Evolutionary conservation across 2,113 vertebrate species (phyloP).

Genomic region (Furnarius figulus): DNA sequence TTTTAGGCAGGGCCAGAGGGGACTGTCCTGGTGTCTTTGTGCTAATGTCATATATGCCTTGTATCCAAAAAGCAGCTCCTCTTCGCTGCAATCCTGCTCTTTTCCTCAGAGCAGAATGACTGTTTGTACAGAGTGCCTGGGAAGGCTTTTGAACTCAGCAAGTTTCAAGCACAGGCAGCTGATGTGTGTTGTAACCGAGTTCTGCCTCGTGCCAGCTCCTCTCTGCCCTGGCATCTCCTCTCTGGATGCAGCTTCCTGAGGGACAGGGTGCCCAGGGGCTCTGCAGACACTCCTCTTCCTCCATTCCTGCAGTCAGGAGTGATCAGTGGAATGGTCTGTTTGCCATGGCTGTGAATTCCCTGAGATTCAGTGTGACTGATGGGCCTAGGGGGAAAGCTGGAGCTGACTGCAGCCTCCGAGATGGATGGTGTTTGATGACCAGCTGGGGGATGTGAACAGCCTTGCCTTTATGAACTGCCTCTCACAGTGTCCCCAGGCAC

Average conservation of each 20-base stretch:
- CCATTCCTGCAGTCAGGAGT: neutral
- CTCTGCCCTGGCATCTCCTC: neutral
- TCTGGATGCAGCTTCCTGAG: neutral
- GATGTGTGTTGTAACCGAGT: neutral
- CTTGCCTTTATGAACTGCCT: neutral
- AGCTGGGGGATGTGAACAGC: neutral
- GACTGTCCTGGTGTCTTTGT: neutral
- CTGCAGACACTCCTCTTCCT: neutral
- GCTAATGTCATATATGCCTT: rapidly evolving
- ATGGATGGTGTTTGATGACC: neutral
- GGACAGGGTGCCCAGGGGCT: neutral
- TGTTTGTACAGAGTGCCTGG: neutral
- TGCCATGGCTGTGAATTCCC: neutral
- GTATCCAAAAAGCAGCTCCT: neutral
- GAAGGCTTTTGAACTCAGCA: neutral
- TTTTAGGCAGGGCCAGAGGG: neutral
- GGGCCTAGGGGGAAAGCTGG: neutral
- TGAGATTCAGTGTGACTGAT: neutral
- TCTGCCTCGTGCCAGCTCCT: neutral
- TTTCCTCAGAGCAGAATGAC: neutral
- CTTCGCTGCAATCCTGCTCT: neutral
- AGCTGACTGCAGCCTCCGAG: neutral
- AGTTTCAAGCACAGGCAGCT: neutral
- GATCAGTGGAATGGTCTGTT: neutral
- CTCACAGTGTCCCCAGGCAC: neutral